Evolutionary conservation across 2,113 vertebrate genomes (phyloP).

Genomic region (Corydoras maculifer): DNA sequence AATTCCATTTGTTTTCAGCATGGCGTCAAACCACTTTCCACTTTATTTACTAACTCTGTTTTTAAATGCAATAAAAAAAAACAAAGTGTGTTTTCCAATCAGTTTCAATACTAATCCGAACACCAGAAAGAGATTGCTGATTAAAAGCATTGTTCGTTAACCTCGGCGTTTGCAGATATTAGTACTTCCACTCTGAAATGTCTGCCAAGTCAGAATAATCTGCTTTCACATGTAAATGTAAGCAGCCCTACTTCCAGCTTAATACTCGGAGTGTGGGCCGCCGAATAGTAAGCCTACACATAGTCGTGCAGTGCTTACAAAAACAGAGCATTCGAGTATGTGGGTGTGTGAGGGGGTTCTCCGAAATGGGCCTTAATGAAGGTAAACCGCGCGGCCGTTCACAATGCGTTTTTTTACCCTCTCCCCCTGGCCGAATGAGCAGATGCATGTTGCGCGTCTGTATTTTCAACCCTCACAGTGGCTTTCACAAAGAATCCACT

Average conservation of each 20-base stretch:
- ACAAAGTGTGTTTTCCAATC: conserved; percentile 9
- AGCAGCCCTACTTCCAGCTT: conserved; percentile 42
- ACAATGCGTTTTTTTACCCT: conserved; percentile 66
- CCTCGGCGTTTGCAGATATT: conserved; percentile 40
- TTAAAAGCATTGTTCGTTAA: conserved; percentile 51
- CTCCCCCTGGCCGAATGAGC: conserved; percentile 60
- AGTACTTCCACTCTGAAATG: conserved; percentile 50
- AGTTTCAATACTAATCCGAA: conserved; percentile 25
- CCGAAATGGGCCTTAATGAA: conserved; percentile 62
- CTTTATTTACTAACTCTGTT: conserved; percentile 1
- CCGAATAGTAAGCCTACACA: conserved; percentile 43
- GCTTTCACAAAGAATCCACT: conserved; percentile 73
- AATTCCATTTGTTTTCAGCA: background rate
- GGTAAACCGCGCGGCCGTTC: conserved; percentile 61
- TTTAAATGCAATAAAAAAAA: conserved; percentile 1
- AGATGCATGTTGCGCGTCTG: conserved; percentile 64
- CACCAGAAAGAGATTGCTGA: conserved; percentile 13
- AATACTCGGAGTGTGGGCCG: conserved; percentile 46
- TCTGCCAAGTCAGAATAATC: conserved; percentile 56
- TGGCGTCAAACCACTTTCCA: background rate
- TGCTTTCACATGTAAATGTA: conserved; percentile 64
- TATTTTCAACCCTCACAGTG: conserved; percentile 64
- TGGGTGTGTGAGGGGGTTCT: conserved; percentile 29
- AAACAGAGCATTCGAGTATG: conserved; percentile 39
- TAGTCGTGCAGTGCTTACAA: conserved; percentile 51